Percentiles rank a stretch among this genome's conserved stretches.
These are phyloP conservation scores for Plebejus argus DNA, from an alignment of 2,888 invertebrate species.

Conservation along the genomic window DNA sequence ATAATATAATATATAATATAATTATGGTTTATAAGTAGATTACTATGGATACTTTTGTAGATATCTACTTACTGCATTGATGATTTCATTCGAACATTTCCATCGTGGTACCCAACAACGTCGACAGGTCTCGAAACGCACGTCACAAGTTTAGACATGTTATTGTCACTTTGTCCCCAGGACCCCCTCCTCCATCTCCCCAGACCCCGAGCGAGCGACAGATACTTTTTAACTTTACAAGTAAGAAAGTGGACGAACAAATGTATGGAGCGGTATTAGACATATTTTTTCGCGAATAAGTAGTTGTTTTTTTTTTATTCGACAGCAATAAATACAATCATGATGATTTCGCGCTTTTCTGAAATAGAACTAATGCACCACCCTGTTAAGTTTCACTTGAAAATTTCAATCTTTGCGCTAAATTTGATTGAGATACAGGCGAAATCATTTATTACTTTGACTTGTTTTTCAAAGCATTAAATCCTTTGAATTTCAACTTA, in stretches of 20 bases:
- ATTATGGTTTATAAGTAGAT: neutral
- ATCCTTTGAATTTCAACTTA: too few species aligned
- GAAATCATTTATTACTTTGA: too few species aligned
- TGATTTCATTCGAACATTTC: neutral
- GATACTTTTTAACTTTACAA: neutral
- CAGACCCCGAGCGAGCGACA: neutral
- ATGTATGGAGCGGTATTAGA: neutral
- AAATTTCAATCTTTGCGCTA: too few species aligned
- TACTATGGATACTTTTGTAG: neutral
- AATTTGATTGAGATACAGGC: too few species aligned
- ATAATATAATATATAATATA: too few species aligned
- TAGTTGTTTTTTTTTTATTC: too few species aligned
- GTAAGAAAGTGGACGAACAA: neutral
- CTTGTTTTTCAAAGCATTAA: too few species aligned
- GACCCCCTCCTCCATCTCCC: neutral
- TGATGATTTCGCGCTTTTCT: too few species aligned
- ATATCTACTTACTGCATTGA: neutral
- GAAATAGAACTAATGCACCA: too few species aligned
- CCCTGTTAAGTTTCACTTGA: too few species aligned
- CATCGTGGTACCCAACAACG: neutral
- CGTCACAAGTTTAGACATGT: constrained; percentile 7
- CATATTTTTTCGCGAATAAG: too few species aligned
- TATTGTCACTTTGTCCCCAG: neutral
- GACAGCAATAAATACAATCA: too few species aligned
- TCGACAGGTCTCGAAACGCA: neutral